Conservation (phyloP, 1,140 invertebrate genomes). For the Megathymus violae region DNA sequence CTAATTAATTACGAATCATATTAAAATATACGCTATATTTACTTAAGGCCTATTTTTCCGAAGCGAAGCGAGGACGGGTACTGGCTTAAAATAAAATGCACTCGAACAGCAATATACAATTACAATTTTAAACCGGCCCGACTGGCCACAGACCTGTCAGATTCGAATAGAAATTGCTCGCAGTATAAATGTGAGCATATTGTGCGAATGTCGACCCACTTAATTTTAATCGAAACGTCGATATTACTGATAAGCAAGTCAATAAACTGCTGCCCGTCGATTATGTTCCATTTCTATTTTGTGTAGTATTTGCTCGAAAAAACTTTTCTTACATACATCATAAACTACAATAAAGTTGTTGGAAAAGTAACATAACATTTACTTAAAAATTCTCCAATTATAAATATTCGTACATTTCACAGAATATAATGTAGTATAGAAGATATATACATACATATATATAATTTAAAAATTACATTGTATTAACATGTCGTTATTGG, state of each 20-base stretch:
- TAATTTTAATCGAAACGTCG: slow-evolving; percentile 30
- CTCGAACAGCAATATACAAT: slow-evolving; percentile 11
- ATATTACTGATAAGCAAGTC: slow-evolving; percentile 22
- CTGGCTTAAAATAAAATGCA: slow-evolving; percentile 6
- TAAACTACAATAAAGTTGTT: too few relatives aligned
- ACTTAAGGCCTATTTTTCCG: not conserved
- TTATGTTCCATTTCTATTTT: slow-evolving; percentile 12
- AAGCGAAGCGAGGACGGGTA: not conserved
- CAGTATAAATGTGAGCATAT: slow-evolving; percentile 16
- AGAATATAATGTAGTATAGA: too few relatives aligned
- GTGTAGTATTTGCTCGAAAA: not conserved
- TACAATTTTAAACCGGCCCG: slow-evolving; percentile 26
- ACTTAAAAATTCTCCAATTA: too few relatives aligned
- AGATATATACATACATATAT: too few relatives aligned
- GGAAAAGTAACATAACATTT: too few relatives aligned
- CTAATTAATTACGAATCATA: too few relatives aligned
- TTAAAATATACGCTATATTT: too few relatives aligned
- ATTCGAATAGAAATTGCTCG: slow-evolving; percentile 23
- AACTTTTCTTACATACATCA: too few relatives aligned
- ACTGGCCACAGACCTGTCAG: slow-evolving; percentile 6
- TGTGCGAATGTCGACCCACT: slow-evolving; percentile 30
- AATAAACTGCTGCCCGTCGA: slow-evolving; percentile 11
- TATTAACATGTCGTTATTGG: too few relatives aligned
- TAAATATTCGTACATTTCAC: too few relatives aligned
- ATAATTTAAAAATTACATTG: too few relatives aligned